Base-by-base conservation (phyloP, 2,888 invertebrate species). In the Pardosa pseudoannulata region DNA sequence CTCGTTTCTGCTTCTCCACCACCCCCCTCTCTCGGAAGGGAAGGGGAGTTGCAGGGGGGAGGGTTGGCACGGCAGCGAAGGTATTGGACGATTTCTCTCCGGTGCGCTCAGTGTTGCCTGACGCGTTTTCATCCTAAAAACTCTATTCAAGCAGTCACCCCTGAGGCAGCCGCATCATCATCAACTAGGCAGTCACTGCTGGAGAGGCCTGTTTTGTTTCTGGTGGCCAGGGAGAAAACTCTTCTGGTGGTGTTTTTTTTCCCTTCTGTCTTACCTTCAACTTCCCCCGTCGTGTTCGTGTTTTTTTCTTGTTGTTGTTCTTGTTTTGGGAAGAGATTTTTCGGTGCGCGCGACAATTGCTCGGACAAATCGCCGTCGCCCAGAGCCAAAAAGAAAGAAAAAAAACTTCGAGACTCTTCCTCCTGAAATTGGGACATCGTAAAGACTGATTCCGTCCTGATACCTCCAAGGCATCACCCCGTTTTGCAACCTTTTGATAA, bases 41-140 rank as follows among this genome's bases (percentile, higher is more conserved):
- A 39, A 62, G 50, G 16, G 28, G 13, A n/a, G 50, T 27, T n/a
- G n/a, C n/a, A 50, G 67, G 13, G 36, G 29, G 75, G 16, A 50
- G 56, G 32, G 64, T 29, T 27, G 36, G n/a, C 11, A 7, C 36
- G 36, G 28, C 72, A 76, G 81, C 28, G 46, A 75, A 83, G 78
- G 83, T 67, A 85, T 85, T 85, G 83, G 83, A 78, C 32, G 83
- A 56, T 73, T 67, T 76, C 56, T 56, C 56, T 23, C 41, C 71
- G 65, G 76, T 65, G 31, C 50, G 76, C 41, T 72, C 82, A 72
- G 36, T 72, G 56, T 76, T 50, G 83, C 83, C 56, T 73, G 83
- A 67, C 78, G 83, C 72, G 67, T 73, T 83, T 83, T 85, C 76
- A 28, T 71, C 78, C 78, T 64, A 85, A 85, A 85, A 85, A 65